Evolutionary conservation across 30 jellyfish, hydroid and myxozoan species (phyloP), one percentile per base, ranked within the genome.

Genomic region (Hydractinia symbiolongicarpus): DNA sequence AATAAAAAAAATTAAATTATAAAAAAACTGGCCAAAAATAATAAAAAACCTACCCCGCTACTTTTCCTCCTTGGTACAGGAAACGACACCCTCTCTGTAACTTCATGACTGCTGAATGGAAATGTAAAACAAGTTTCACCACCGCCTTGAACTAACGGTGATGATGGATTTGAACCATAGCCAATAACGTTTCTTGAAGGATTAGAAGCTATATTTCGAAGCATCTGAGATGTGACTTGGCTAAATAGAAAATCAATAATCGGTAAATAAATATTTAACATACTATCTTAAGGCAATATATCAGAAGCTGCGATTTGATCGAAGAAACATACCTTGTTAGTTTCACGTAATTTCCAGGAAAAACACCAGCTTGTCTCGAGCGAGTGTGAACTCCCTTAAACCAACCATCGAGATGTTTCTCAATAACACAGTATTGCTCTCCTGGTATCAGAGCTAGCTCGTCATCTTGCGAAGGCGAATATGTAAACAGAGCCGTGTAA

Each of bases 341-440:
- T 61, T 88, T 88, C 14, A 83, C 79, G 76, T 88, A 89, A 53
- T 81, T 89, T 10, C 95, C 91, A 11, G 97, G 95, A 60, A 89
- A 74, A 83, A 89, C 84, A 17, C 97, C 95, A 55, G 86, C 20
- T 77, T 88, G 81, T 57, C 71, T 52, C 5, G 95, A 84, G 54
- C 90, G 56, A 16, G 74, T 78, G 69, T 84, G 81, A 76, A 78
- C 53, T 5, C 97, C 97, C 72, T 81, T 84, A 51, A 81, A 83
- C 96, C 96, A 88, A 19, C 96, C 96, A 79, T 88, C 94, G 17
- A 83, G 55, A 68, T 88, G 89, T 61, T 81, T 79, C 51, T 83
- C 94, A 13, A 79, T 61, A 49, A 88, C 88, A 57, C 73, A 55
- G 71, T 88, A 88, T 11, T 83, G 81, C 20, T 88, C 90, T 15